Base-by-base conservation (phyloP, 2,113 vertebrate genomes). In the Mastomys natalensis region DNA sequence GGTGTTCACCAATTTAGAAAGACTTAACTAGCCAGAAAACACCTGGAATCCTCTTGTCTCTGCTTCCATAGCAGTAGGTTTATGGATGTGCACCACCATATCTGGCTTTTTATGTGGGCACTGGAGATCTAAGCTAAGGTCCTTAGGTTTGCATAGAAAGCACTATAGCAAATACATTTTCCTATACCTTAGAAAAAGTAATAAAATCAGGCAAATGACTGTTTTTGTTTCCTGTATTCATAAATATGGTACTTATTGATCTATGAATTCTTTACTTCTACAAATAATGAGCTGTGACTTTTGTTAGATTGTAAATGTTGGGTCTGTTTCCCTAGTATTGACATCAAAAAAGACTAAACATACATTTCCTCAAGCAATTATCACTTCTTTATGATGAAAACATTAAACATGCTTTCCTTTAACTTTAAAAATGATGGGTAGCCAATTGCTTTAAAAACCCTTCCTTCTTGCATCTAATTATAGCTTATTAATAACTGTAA, bases 251-350 rank as follows among this genome's bases (percentile, higher is more conserved):
- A 87, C 73, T 5, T 34, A 68, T 91, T 24, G 80, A 60, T 68
- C 53, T 55, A 87, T 16, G 86, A 60, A 72, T 74, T 81, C 24
- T 89, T 78, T 87, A 90, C 31, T 85, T 76, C 29, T 93, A 62
- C 8, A 88, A 72, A 45, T 92, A 89, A 70, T 48, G 37, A 93
- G 6, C 76, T 74, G 86, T 26, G 4, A 34, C 4, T 93, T 53
- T 88, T 93, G 37, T 24, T 91, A 89, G 80, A 80, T 84, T 90
- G 17, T 80, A 93, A 94, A 90, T 92, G 10, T 45, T 86, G 82
- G 64, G 9, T 17, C 17, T n/a, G 10, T 55, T 96, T 89, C n/a
- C 51, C 48, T 89, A 84, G 21, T 85, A 45, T 92, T 72, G 82
- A 43, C 85, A 31, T 76, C 40, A n/a, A 37, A 86, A 26, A 45